Evolutionary conservation across 2,797 vertebrate genomes (phyloP), one percentile per base, ranked within the genome.

Genomic region (Triplophysa yarkandensis): DNA sequence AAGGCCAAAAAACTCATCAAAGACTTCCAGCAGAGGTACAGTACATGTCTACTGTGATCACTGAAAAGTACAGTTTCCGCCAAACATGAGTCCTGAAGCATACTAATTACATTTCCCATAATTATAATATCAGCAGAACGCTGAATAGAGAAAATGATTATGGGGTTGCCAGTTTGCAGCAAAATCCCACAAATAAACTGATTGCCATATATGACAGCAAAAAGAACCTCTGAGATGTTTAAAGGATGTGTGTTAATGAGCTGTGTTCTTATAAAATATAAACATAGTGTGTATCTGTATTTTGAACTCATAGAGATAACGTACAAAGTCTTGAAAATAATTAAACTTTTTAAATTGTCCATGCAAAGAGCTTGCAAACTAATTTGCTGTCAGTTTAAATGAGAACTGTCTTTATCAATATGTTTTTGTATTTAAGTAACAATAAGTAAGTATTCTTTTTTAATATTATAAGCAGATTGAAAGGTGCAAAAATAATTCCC

Each of bases 1-100:
- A 99, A 99, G 86, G 97, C 98, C 79, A 99, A 99, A 91, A 99
- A 99, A 78, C 83, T 98, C 85, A 99, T 99, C 88, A 99, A 99
- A 87, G 97, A 99, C 86, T 99, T 97, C 87, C 97, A 99, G 84
- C 96, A 98, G 90, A 99, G 98, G 98, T 99, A 89, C 0, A 10
- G 97, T 98, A 89, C 0, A 13, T 3, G 17, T 30, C 14, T 11
- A 32, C 48, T n/a, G 25, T 54, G 34, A 64, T 54, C 60, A 43
- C 16, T 7, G 7, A 54, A 43, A 36, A 7, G 3, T 23, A 23
- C 34, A 14, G 34, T 70, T 46, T 46, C 13, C 19, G 27, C 6
- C 23, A 62, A 50, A 61, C 21, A 50, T 39, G 10, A 72, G 44
- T 63, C 32, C 7, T 13, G 13, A 32, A 50, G 34, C 52, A 41